Evolutionary conservation across 2,113 vertebrate species (phyloP).

Genomic region (Peromyscus polionotus): DNA sequence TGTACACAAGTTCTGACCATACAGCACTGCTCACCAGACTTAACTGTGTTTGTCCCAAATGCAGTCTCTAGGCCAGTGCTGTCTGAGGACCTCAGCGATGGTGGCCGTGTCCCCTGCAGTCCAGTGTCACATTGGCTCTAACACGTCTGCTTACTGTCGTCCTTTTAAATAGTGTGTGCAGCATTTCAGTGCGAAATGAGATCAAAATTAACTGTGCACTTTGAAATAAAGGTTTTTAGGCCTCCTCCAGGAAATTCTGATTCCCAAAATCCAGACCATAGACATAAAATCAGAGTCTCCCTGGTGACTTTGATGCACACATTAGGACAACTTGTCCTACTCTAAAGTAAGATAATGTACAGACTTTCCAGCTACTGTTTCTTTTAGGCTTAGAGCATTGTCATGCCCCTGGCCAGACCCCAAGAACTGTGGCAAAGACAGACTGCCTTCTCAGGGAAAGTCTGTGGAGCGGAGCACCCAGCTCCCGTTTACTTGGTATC

Average conservation of each 20-base stretch:
- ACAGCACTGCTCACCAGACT: background rate
- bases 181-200: background rate
- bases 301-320: background rate
- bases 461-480: background rate
- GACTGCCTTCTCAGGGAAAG: background rate
- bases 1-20: background rate
- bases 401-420: background rate
- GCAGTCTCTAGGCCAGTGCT: background rate
- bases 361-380: background rate
- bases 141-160: background rate
- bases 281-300: background rate
- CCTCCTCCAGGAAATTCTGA: background rate
- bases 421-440: background rate
- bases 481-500: background rate
- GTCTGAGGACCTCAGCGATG: background rate
- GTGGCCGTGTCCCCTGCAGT: background rate
- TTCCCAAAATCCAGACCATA: background rate
- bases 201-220: background rate
- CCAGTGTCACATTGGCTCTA: background rate
- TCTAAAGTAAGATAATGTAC: background rate
- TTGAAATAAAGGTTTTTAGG: background rate
- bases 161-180: background rate
- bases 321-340: background rate
- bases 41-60: conserved; percentile 18
- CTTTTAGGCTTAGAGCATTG: background rate